Evolutionary conservation across 2,797 vertebrate genomes (phyloP).

Genomic region (Brachyrhaphis roseni): DNA sequence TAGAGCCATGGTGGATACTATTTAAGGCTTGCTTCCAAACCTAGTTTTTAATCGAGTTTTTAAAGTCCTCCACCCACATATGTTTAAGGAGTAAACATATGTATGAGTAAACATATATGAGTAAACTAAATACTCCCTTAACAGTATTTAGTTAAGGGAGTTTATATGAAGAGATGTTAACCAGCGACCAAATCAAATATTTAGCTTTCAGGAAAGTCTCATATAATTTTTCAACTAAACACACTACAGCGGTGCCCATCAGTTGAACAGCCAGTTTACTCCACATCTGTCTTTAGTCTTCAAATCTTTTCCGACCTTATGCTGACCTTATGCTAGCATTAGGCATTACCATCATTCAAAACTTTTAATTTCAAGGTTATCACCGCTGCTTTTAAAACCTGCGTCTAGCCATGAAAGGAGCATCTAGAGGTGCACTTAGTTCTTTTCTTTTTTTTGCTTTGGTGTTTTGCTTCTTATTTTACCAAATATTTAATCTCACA

Average conservation of each 20-base stretch:
- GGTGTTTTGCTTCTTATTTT: not conserved
- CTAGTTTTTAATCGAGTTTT: not conserved
- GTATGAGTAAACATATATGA: too few species aligned
- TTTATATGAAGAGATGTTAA: too few species aligned
- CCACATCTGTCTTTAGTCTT: not conserved
- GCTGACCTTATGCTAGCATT: too few species aligned
- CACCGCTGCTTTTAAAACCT: not conserved
- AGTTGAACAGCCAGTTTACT: not conserved
- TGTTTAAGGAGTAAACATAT: too few species aligned
- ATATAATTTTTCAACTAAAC: not conserved
- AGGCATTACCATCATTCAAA: not conserved
- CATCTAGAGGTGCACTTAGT: not conserved
- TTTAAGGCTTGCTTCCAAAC: too few species aligned
- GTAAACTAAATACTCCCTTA: too few species aligned
- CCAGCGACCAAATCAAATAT: too few species aligned
- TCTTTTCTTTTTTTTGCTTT: not conserved
- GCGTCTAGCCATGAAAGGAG: not conserved
- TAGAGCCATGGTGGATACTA: too few species aligned
- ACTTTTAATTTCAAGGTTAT: not conserved
- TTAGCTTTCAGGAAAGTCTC: not conserved
- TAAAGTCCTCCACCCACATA: not conserved
- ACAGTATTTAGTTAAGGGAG: too few species aligned
- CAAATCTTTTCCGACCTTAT: not conserved
- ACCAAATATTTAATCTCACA: not conserved
- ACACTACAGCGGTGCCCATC: not conserved